Evolutionary conservation across 2,113 vertebrate species (phyloP).

Genomic region (Oncorhynchus gorbuscha): DNA sequence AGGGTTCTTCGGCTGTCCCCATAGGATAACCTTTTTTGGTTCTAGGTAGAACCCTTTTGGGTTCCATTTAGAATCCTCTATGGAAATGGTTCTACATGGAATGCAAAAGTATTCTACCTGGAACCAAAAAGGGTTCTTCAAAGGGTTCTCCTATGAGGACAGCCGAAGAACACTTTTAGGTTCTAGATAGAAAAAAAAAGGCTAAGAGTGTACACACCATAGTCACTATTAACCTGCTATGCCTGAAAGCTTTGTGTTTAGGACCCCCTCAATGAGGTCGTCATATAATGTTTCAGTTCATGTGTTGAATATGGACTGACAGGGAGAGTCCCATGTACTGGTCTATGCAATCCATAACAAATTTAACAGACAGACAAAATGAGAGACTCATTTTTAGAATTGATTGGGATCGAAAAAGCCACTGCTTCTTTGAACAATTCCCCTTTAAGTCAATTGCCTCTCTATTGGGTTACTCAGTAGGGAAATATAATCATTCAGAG

Average conservation of each 20-base stretch:
- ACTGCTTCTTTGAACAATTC: constrained; percentile 17
- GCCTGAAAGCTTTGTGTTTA: not conserved
- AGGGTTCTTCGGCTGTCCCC: too few species aligned
- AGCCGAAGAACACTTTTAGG: too few species aligned
- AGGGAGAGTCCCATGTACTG: not conserved
- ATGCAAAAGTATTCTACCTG: too few species aligned
- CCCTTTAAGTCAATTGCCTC: constrained; percentile 20
- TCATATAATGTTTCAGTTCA: constrained; percentile 5
- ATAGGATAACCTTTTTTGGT: too few species aligned
- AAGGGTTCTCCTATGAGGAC: too few species aligned
- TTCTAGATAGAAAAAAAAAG: too few species aligned
- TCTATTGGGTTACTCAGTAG: constrained; percentile 29
- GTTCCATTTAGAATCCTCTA: too few species aligned
- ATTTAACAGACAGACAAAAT: constrained; percentile 15
- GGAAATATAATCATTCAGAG: constrained; percentile 16
- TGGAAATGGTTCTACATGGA: too few species aligned
- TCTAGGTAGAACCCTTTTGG: too few species aligned
- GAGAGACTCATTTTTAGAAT: constrained; percentile 36
- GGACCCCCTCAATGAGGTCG: not conserved
- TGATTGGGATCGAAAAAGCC: constrained; percentile 20
- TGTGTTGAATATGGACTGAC: not conserved
- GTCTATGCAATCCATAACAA: not conserved
- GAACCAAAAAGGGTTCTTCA: too few species aligned
- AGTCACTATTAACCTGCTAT: constrained; percentile 8
- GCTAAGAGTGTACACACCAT: not conserved